Evolutionary conservation across 2,888 invertebrate species (phyloP).

Genomic region (Rhaphigaster nebulosa): DNA sequence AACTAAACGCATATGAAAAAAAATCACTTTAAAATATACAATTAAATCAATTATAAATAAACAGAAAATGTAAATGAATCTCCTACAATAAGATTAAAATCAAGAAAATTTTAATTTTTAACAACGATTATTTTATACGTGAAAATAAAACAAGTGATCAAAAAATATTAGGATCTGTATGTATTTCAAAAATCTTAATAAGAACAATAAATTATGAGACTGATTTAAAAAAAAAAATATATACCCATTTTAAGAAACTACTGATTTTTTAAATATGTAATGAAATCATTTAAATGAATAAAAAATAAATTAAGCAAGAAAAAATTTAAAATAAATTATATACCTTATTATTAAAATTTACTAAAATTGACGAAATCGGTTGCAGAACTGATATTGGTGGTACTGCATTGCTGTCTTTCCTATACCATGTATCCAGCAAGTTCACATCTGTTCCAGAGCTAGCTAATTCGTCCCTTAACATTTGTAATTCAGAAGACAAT

Average conservation of each 20-base stretch:
- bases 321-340: constrained; percentile 40
- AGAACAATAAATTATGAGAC: neutral
- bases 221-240: neutral
- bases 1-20: too few relatives aligned
- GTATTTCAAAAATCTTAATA: neutral
- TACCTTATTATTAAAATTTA: constrained; percentile 98
- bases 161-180: neutral
- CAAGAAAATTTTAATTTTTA: neutral
- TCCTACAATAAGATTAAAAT: neutral
- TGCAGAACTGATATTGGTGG: constrained; percentile 95
- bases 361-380: constrained; percentile 95
- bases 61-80: neutral
- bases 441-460: constrained; percentile 86
- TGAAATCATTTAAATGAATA: too few relatives aligned
- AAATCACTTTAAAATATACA: too few relatives aligned
- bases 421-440: constrained; percentile 93
- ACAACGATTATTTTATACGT: too few relatives aligned
- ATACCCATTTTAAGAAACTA: too few relatives aligned
- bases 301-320: too few relatives aligned
- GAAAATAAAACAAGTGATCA: too few relatives aligned
- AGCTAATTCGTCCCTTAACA: constrained; percentile 87
- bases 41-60: too few relatives aligned
- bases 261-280: too few relatives aligned
- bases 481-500: constrained; percentile 88
- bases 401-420: constrained; percentile 95